Evolutionary conservation across 2,113 vertebrate species (phyloP).

Genomic region (Ceyx melanurus): DNA sequence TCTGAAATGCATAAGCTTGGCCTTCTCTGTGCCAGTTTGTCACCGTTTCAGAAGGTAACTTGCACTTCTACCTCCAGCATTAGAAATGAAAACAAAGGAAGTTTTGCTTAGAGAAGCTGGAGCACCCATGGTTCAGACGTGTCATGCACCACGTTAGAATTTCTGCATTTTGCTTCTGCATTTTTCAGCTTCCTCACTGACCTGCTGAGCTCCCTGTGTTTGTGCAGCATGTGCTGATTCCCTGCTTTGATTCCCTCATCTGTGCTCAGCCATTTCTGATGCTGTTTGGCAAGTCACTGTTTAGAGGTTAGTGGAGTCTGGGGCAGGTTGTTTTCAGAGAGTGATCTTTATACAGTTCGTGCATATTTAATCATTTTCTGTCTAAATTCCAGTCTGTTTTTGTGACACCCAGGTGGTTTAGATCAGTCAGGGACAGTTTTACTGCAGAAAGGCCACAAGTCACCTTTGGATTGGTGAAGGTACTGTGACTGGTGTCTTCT

Average conservation of each 20-base stretch:
- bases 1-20: neutral
- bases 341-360: neutral
- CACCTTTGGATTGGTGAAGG: neutral
- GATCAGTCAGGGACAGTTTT: neutral
- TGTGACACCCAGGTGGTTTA: neutral
- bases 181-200: neutral
- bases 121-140: neutral
- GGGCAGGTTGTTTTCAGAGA: neutral
- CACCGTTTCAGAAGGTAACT: neutral
- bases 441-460: neutral
- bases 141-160: neutral
- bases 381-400: neutral
- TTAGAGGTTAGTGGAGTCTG: neutral
- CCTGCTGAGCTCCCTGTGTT: neutral
- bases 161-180: neutral
- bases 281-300: neutral
- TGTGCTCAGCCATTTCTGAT: neutral
- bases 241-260: neutral
- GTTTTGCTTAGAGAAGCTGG: neutral
- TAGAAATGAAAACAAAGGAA: conserved; percentile 31
- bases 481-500: neutral
- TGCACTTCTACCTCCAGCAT: neutral
- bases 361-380: neutral
- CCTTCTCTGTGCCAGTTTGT: neutral
- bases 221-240: neutral